Percentiles rank a stretch among this genome's conserved stretches.
These are phyloP conservation scores for Coregonus clupeaformis DNA, from an alignment of 2,113 vertebrate species.

Conservation along the genomic window DNA sequence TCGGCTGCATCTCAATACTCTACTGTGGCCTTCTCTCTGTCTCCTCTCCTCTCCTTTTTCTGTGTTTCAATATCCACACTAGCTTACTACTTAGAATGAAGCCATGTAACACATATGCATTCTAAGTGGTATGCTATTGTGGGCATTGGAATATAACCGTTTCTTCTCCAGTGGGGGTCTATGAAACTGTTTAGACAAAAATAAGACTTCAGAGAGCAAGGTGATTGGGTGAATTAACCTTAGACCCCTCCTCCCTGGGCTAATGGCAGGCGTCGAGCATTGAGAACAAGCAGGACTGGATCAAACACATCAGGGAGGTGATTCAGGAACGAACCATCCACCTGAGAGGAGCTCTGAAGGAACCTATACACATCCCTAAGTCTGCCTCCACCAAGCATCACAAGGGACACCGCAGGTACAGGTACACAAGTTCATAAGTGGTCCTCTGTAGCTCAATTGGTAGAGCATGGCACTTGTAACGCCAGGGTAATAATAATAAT, in stretches of 20 bases:
- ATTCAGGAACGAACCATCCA: constrained; percentile 98
- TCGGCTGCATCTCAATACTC: constrained; percentile 53
- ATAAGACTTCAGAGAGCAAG: constrained; percentile 32
- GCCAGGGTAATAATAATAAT: no score
- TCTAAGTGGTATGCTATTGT: background rate
- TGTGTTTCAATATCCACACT: background rate
- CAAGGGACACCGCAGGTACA: constrained; percentile 86
- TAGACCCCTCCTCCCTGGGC: background rate
- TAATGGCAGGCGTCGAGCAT: constrained; percentile 91
- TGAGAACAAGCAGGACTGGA: constrained; percentile 99
- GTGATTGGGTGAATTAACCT: background rate
- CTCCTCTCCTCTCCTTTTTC: constrained; percentile 14
- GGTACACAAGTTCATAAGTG: background rate
- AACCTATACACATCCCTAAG: constrained; percentile 97
- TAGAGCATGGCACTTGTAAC: no score
- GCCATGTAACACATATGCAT: no score
- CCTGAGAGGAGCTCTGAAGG: constrained; percentile 94
- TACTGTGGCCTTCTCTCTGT: constrained; percentile 27
- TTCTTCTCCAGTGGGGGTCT: background rate
- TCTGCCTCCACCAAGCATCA: constrained; percentile 87
- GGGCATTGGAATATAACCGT: constrained; percentile 37
- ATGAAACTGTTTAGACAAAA: constrained; percentile 32
- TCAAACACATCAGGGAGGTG: constrained; percentile 97
- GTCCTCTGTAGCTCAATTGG: no score
- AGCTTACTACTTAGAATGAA: no score